Base-by-base conservation (phyloP, 2,113 vertebrate genomes). In the Megaceryle torquata region DNA sequence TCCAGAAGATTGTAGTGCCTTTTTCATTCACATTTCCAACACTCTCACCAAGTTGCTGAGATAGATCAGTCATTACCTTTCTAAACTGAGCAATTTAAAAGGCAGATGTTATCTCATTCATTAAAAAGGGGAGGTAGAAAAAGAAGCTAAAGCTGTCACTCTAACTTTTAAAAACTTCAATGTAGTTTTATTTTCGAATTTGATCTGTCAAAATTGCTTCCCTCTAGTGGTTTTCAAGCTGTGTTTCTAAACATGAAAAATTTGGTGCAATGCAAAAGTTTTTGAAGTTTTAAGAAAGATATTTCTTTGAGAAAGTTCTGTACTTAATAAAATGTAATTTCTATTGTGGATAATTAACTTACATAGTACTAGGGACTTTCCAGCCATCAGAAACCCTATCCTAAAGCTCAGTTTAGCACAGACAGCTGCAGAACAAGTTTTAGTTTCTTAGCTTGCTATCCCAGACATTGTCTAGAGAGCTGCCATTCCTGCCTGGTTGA, bases 361-460 rank as follows among this genome's bases (percentile, higher is more conserved):
- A 26, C 25, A 90, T 88, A 89, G 35, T 87, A 21, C 39, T 82
- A 77, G 83, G 89, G 86, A 67, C 92, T 95, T 96, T 89, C 68
- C 89, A 87, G 35, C 39, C 61, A 25, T 59, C 11, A 20, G 89
- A 96, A 95, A 95, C 70, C 43, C 88, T 94, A 90, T 95, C 75
- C 83, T 89, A 86, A 91, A 89, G 48, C 59, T 91, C 83, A 86
- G 82, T 91, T 96, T 97, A 95, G 82, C 88, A 90, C 46, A 90
- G 91, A 88, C 44, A 92, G 59, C 74, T 97, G 70, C 72, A 79
- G 50, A 93, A n/a, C 79, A 86, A 93, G 69, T 65, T 72, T 69
- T 91, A 77, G 53, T 67, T 50, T 83, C 76, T 75, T 83, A 89
- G 75, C 46, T 72, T 86, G 57, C 68, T 74, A 67, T 95, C 78